Percentiles rank a stretch among this genome's conserved stretches.
phyloP scores from a whole-genome alignment of 2,888 invertebrate genomes.

The Ethmia dodecea region DNA sequence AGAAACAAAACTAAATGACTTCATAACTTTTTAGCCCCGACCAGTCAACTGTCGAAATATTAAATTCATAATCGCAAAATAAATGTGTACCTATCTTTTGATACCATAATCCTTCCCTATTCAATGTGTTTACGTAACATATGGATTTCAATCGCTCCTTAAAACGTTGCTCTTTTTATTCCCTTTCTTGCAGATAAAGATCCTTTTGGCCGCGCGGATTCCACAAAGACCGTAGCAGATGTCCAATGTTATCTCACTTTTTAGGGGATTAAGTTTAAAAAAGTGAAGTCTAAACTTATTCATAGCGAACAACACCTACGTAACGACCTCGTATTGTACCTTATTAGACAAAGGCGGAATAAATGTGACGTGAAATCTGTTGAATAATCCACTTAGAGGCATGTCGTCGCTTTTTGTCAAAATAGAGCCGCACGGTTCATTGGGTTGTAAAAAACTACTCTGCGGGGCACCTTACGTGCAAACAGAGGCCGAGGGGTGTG shows the following conservation, averaged over 20 bases:
- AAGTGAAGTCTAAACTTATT: slow-evolving; percentile 59
- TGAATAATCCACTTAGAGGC: slow-evolving; percentile 73
- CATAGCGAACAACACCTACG: slow-evolving; percentile 67
- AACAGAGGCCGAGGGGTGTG: slow-evolving; percentile 36
- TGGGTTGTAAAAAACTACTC: slow-evolving; percentile 67
- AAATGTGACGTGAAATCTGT: slow-evolving; percentile 73
- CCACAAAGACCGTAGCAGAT: slow-evolving; percentile 60
- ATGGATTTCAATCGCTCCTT: neutral
- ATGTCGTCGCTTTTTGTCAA: slow-evolving; percentile 65
- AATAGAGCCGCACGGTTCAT: slow-evolving; percentile 58
- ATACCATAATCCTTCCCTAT: neutral
- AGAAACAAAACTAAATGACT: too few species aligned
- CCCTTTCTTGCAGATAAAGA: slow-evolving; percentile 30
- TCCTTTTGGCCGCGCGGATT: slow-evolving; percentile 32
- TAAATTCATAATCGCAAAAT: too few species aligned
- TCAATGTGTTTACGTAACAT: neutral
- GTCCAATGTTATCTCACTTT: slow-evolving; percentile 46
- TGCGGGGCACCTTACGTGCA: slow-evolving; percentile 63
- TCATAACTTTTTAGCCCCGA: too few species aligned
- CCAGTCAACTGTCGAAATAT: too few species aligned
- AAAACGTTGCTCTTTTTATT: slow-evolving; percentile 47
- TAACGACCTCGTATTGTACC: slow-evolving; percentile 54
- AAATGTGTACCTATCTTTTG: too few species aligned
- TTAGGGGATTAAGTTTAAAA: slow-evolving; percentile 41
- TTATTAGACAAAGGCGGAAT: slow-evolving; percentile 53